Percentiles rank a stretch among this genome's conserved stretches.
Conservation (phyloP, 2,888 invertebrate species). For the Standfussiana lucernea region DNA sequence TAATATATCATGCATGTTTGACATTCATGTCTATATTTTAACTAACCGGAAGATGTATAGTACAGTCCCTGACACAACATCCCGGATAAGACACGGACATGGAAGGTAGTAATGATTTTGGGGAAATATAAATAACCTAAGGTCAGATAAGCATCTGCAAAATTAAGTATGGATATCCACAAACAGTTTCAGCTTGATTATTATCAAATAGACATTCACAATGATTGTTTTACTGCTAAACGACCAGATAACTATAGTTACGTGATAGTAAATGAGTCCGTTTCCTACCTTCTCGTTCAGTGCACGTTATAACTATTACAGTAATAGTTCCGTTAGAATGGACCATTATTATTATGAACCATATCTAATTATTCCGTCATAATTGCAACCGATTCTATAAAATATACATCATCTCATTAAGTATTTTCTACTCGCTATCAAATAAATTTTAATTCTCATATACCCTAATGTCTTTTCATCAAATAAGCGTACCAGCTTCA, state of each 20-base stretch:
- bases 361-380: not conserved
- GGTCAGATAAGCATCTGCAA: not conserved
- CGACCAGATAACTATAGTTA: not conserved
- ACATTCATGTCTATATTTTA: not conserved
- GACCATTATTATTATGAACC: constrained; percentile 3
- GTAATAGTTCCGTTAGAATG: constrained; percentile 19
- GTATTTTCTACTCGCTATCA: not conserved
- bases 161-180: not conserved
- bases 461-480: not conserved
- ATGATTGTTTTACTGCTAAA: not conserved
- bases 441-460: not conserved
- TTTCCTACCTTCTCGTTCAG: constrained; percentile 10
- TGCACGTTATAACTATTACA: constrained; percentile 25
- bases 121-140: constrained; percentile 16
- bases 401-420: not conserved
- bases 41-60: constrained; percentile 1
- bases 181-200: not conserved
- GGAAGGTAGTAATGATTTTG: not conserved
- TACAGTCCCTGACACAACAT: too few species aligned
- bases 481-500: not conserved
- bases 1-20: not conserved
- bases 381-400: not conserved
- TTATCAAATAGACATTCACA: not conserved
- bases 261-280: constrained; percentile 18
- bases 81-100: constrained; percentile 3